Conservation (phyloP, 2,113 vertebrate species). For the Plecotus auritus region DNA sequence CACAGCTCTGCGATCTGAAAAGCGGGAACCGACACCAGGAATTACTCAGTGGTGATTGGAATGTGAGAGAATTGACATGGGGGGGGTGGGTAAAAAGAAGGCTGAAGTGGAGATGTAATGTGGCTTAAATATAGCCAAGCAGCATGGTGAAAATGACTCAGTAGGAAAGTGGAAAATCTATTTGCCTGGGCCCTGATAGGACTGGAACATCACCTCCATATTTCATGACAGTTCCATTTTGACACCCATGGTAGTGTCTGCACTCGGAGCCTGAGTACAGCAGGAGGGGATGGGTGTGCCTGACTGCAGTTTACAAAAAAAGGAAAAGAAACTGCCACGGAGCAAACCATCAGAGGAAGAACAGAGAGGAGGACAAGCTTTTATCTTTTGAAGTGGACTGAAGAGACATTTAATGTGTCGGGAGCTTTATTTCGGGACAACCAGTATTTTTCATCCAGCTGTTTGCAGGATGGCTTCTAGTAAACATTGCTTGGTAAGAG, state of each 20-base stretch:
- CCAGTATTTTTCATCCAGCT: background rate
- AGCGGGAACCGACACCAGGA: background rate
- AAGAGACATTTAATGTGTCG: background rate
- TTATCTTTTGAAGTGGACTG: background rate
- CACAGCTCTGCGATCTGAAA: background rate
- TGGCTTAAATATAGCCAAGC: background rate
- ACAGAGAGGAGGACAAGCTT: background rate
- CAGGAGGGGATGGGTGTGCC: background rate
- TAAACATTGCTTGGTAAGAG: rapidly evolving
- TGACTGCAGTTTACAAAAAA: background rate
- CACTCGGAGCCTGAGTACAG: background rate
- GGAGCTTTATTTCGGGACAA: background rate
- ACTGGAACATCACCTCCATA: background rate
- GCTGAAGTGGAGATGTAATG: background rate
- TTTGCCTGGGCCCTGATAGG: background rate
- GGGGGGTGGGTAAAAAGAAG: background rate
- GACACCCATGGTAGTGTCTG: background rate
- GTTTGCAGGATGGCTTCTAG: background rate
- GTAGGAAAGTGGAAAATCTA: background rate
- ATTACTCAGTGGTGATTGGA: background rate
- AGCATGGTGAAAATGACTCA: background rate
- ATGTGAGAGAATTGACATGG: background rate
- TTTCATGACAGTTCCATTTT: background rate
- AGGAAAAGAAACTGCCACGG: background rate
- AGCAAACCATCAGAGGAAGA: background rate